phyloP scores from a whole-genome alignment of 2,797 vertebrate genomes.

The Tokudaia muenninki region DNA sequence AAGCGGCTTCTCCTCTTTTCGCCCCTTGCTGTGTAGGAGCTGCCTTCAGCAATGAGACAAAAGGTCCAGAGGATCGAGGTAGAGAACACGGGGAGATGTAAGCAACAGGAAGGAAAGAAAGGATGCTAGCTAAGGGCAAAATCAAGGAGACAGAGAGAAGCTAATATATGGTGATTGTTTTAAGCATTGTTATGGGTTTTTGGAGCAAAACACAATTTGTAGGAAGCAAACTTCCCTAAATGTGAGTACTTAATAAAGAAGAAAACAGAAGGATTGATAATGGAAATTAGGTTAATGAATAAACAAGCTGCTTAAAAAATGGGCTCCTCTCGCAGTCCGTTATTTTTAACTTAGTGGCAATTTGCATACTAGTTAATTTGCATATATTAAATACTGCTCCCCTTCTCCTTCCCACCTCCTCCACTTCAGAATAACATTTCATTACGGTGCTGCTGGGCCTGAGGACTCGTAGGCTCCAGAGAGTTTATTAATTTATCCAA shows the following conservation, averaged over 20 bases:
- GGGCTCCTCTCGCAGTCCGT: slow-evolving; percentile 81
- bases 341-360: slow-evolving; percentile 88
- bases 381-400: slow-evolving; percentile 89
- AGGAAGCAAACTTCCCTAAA: slow-evolving; percentile 78
- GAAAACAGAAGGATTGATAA: slow-evolving; percentile 80
- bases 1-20: background rate
- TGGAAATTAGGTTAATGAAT: slow-evolving; percentile 87
- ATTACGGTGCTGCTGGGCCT: slow-evolving; percentile 87
- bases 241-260: slow-evolving; percentile 79
- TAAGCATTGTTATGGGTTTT: slow-evolving; percentile 79
- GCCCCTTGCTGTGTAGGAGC: background rate
- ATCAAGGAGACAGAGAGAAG: slow-evolving; percentile 52
- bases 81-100: background rate
- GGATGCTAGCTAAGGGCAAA: slow-evolving; percentile 13
- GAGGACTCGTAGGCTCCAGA: slow-evolving; percentile 85
- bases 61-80: slow-evolving; percentile 56
- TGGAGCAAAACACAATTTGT: slow-evolving; percentile 79
- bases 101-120: background rate
- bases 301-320: slow-evolving; percentile 86
- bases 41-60: background rate
- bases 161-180: slow-evolving; percentile 78
- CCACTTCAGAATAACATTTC: slow-evolving; percentile 86
- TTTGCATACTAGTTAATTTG: slow-evolving; percentile 90
- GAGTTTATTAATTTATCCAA: slow-evolving; percentile 89
- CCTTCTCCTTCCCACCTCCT: slow-evolving; percentile 81